Evolutionary conservation across 2,113 vertebrate species (phyloP).

Genomic region (Cettia cetti): DNA sequence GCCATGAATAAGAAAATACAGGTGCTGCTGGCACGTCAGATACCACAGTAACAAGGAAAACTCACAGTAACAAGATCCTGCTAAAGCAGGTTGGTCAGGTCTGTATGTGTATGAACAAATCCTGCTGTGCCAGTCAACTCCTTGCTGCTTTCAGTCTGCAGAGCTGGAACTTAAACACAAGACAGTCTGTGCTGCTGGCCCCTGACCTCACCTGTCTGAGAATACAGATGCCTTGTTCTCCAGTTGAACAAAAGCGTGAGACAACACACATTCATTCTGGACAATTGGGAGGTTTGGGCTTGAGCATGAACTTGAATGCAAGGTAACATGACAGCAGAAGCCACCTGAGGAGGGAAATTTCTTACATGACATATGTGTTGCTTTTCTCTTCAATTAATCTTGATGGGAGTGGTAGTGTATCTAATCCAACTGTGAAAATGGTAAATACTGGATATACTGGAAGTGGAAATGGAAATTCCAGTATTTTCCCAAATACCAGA

Average conservation of each 20-base stretch:
- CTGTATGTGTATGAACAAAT: neutral
- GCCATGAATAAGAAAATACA: neutral
- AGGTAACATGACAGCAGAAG: neutral
- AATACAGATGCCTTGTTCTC: neutral
- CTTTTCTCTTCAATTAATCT: neutral
- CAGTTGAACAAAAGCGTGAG: neutral
- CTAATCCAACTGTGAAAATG: neutral
- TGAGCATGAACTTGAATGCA: neutral
- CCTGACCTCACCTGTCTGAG: neutral
- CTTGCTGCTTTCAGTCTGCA: neutral
- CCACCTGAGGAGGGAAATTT: neutral
- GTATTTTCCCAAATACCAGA: neutral
- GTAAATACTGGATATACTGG: neutral
- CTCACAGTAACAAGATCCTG: neutral
- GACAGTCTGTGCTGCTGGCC: neutral
- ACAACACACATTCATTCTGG: neutral
- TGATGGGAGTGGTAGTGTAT: neutral
- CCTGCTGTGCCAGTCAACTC: rapidly evolving
- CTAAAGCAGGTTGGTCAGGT: neutral
- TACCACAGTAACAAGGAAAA: neutral
- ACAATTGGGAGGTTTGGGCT: neutral
- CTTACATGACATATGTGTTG: neutral
- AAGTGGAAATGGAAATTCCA: neutral
- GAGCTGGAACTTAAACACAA: neutral
- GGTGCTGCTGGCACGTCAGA: neutral